These are phyloP conservation scores for Camponotus pennsylvanicus DNA, from an alignment of 1,140 invertebrate species.

Conservation along the genomic window DNA sequence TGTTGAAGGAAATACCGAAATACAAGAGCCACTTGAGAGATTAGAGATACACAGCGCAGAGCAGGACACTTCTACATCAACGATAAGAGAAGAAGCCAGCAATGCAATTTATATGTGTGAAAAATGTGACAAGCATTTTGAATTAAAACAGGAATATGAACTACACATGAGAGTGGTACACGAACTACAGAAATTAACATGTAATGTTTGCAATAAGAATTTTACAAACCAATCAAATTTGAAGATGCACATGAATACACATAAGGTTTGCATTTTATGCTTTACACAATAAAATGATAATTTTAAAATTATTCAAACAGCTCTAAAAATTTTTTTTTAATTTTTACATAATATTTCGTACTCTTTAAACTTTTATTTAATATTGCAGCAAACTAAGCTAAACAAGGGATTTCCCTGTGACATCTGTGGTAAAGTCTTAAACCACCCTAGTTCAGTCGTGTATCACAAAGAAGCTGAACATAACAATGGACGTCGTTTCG, in stretches of 20 bases:
- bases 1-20: conserved; percentile 77
- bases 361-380: conserved; percentile 24
- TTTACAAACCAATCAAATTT: conserved; percentile 88
- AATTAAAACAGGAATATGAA: conserved; percentile 87
- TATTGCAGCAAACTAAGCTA: conserved; percentile 77
- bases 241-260: conserved; percentile 87
- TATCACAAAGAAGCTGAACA: conserved; percentile 92
- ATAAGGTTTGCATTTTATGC: conserved; percentile 79
- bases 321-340: conserved; percentile 30
- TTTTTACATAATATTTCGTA: conserved; percentile 30
- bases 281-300: not conserved
- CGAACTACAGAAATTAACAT: conserved; percentile 86
- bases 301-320: not conserved
- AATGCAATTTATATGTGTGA: conserved; percentile 82
- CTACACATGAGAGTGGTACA: conserved; percentile 87
- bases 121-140: conserved; percentile 87
- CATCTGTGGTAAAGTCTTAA: conserved; percentile 90
- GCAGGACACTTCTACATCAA: not conserved
- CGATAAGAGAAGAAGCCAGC: not conserved
- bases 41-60: not conserved
- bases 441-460: conserved; percentile 89
- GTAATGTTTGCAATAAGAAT: conserved; percentile 86
- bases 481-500: conserved; percentile 88
- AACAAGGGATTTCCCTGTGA: conserved; percentile 88
- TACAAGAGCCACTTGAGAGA: not conserved